A percentile compares a stretch with the other conserved stretches of the same genome.
Evolutionary conservation across 1,140 invertebrate genomes (phyloP).

Genomic region (Nephila pilipes): DNA sequence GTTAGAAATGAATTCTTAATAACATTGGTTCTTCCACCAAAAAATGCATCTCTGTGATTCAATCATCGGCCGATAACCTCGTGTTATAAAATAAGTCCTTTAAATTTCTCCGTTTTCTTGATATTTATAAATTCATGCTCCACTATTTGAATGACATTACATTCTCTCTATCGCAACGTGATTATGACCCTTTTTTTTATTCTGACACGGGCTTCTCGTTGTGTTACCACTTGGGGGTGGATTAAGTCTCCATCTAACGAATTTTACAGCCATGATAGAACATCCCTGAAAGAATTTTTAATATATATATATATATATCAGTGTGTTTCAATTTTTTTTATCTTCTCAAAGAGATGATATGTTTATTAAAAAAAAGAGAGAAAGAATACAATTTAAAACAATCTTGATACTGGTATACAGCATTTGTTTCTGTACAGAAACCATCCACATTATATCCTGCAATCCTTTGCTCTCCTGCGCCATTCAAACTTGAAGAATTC

Average conservation of each 20-base stretch:
- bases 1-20: no score
- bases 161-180: background rate
- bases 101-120: background rate
- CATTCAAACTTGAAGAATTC: slow-evolving; percentile 56
- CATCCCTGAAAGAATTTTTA: background rate
- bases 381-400: background rate
- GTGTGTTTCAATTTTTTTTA: background rate
- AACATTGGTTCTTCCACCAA: slow-evolving; percentile 1
- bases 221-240: background rate
- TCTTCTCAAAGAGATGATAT: background rate
- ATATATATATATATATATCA: background rate
- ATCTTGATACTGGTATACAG: slow-evolving; percentile 1
- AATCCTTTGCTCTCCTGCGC: background rate
- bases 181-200: no score
- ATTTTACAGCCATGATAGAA: background rate
- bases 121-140: background rate
- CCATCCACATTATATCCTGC: background rate
- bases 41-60: slow-evolving; percentile 30
- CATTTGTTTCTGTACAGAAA: background rate
- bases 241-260: background rate
- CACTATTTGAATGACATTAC: background rate
- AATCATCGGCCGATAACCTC: background rate
- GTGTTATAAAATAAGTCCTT: background rate
- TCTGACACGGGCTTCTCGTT: background rate
- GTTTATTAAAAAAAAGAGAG: no score